These are phyloP conservation scores for Nesogale talazaci DNA, from an alignment of 2,113 vertebrate species.

Conservation along the genomic window DNA sequence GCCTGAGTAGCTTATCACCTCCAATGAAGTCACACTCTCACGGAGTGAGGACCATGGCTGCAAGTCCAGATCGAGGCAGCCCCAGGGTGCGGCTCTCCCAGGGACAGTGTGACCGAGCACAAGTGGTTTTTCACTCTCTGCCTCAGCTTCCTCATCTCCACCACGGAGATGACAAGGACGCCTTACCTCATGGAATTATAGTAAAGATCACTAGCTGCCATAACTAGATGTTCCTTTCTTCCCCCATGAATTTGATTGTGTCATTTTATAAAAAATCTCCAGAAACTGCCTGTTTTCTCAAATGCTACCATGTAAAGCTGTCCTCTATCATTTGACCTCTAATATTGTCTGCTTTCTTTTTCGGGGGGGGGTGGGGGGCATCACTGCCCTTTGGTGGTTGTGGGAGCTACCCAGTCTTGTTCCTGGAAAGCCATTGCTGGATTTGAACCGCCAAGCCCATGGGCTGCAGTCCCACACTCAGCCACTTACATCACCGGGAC, in stretches of 20 bases:
- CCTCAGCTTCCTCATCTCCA: not conserved
- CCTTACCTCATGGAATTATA: not conserved
- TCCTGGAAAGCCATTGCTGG: too few relatives aligned
- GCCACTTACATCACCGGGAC: too few relatives aligned
- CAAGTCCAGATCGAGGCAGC: not conserved
- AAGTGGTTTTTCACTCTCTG: not conserved
- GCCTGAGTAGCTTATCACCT: too few relatives aligned
- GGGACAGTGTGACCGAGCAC: not conserved
- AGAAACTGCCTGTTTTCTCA: conserved; percentile 43
- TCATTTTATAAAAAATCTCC: not conserved
- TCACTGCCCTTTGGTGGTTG: too few relatives aligned
- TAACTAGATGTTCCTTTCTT: not conserved
- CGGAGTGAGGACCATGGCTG: not conserved
- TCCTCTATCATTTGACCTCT: too few relatives aligned
- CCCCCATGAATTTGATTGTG: not conserved
- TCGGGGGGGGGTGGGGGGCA: too few relatives aligned
- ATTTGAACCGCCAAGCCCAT: too few relatives aligned
- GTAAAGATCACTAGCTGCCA: not conserved
- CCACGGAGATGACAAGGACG: not conserved
- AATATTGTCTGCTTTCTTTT: too few relatives aligned
- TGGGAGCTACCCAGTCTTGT: too few relatives aligned
- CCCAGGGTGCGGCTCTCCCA: not conserved
- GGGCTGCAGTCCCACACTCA: too few relatives aligned
- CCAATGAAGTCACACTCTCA: too few relatives aligned
- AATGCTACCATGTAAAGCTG: not conserved